phyloP scores from a whole-genome alignment of 2,888 invertebrate genomes.

The Hofmannophila pseudospretella region DNA sequence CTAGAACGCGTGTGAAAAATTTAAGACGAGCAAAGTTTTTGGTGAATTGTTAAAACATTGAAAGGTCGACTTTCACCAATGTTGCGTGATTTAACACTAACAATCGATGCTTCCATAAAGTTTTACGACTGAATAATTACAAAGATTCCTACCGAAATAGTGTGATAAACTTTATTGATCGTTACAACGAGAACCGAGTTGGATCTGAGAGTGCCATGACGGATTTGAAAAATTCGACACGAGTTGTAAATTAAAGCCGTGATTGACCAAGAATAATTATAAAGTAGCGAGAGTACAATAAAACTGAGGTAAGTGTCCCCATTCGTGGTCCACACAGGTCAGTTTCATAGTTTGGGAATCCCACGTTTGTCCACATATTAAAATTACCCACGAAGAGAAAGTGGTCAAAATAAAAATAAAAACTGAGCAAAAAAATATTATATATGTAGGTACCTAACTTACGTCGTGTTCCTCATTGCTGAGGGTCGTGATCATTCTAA shows the following conservation, averaged over 20 bases:
- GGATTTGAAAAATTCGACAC: constrained; percentile 53
- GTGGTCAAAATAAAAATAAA: too few relatives aligned
- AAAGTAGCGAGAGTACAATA: constrained; percentile 55
- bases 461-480: too few relatives aligned
- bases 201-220: constrained; percentile 56
- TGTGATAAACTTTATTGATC: constrained; percentile 71
- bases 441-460: too few relatives aligned
- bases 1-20: not conserved
- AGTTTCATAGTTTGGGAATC: not conserved
- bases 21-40: constrained; percentile 8
- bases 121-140: constrained; percentile 59
- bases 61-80: constrained; percentile 46
- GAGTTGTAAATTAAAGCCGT: constrained; percentile 39
- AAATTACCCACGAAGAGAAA: too few relatives aligned
- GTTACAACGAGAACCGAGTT: constrained; percentile 57
- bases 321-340: constrained; percentile 16
- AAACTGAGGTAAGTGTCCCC: constrained; percentile 27
- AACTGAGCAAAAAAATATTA: too few relatives aligned
- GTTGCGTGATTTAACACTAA: constrained; percentile 38
- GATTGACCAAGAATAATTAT: constrained; percentile 66
- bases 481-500: too few relatives aligned
- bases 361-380: too few relatives aligned
- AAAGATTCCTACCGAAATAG: constrained; percentile 67
- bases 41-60: constrained; percentile 19
- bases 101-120: constrained; percentile 45